These are phyloP conservation scores for Actinostola sp. DNA, from an alignment of 92 coral and sea anemone genomes.

Conservation along the genomic window DNA sequence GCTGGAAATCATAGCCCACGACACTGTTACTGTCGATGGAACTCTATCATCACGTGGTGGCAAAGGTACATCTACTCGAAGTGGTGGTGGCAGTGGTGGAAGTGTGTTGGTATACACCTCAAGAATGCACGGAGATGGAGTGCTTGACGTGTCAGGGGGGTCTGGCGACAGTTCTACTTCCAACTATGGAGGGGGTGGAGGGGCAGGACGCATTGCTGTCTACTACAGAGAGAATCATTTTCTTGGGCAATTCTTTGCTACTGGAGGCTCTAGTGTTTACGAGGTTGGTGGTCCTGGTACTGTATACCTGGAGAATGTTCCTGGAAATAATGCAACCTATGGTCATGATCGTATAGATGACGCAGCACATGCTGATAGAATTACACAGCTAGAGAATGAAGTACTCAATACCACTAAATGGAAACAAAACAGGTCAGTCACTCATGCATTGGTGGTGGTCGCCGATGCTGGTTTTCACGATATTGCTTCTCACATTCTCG, in stretches of 20 bases:
- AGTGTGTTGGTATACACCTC: constrained; percentile 53
- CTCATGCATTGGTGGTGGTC: too few species aligned
- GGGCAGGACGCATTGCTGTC: constrained; percentile 65
- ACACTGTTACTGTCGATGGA: constrained; percentile 59
- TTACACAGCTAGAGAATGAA: constrained; percentile 16
- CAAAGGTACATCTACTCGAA: constrained; percentile 38
- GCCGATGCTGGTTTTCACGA: too few species aligned
- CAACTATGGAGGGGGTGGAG: constrained; percentile 65
- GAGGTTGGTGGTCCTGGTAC: constrained; percentile 77
- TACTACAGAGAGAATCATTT: constrained; percentile 63
- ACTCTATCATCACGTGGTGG: constrained; percentile 55
- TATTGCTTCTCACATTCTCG: too few species aligned
- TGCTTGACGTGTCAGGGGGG: constrained; percentile 58
- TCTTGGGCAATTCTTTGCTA: constrained; percentile 59
- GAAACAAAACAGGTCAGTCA: constrained; percentile 21
- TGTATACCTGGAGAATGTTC: constrained; percentile 61
- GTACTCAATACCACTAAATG: constrained; percentile 8
- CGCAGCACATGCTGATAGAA: constrained; percentile 43
- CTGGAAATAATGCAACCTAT: constrained; percentile 46
- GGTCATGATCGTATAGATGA: constrained; percentile 47
- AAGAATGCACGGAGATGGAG: constrained; percentile 64
- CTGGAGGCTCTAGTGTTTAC: constrained; percentile 58
- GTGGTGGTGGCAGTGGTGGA: constrained; percentile 77
- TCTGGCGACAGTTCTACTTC: constrained; percentile 38
- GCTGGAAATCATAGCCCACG: constrained; percentile 62